phyloP scores from a whole-genome alignment of 1,140 invertebrate genomes.

The Neotoxoptera formosana region DNA sequence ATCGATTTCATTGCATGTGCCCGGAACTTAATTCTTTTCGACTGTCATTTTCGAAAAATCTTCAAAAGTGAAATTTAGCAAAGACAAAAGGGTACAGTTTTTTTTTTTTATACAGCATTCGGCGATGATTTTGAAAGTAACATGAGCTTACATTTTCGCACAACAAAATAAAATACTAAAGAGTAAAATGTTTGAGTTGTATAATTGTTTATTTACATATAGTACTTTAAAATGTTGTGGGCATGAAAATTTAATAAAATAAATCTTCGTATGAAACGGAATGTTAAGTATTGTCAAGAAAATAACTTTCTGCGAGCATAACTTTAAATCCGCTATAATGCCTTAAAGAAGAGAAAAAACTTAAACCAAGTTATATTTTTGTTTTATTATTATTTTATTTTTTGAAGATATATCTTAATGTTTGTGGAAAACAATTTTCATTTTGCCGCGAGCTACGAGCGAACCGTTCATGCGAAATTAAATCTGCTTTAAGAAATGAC shows the following conservation, averaged over 20 bases:
- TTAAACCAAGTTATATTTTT: conserved; percentile 42
- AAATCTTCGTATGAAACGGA: conserved; percentile 35
- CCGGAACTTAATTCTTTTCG: not conserved
- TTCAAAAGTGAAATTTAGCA: not conserved
- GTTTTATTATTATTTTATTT: conserved; percentile 35
- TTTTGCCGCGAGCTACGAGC: not conserved
- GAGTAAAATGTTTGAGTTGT: not conserved
- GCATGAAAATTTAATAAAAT: conserved; percentile 14
- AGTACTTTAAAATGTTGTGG: conserved; percentile 5
- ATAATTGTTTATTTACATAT: conserved; percentile 37
- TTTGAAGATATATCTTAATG: conserved; percentile 43
- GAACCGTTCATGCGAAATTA: conserved; percentile 36
- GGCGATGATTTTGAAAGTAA: not conserved
- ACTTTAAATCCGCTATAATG: conserved; percentile 42
- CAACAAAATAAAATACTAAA: not conserved
- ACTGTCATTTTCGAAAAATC: not conserved
- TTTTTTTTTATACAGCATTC: not conserved
- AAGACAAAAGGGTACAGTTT: not conserved
- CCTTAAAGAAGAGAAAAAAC: conserved; percentile 14
- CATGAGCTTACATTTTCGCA: not conserved
- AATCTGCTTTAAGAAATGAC: conserved; percentile 31
- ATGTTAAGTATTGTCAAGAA: conserved; percentile 45
- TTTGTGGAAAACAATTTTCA: conserved; percentile 33
- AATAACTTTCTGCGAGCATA: conserved; percentile 34
- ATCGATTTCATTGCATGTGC: not conserved